Conservation (phyloP, 2,888 invertebrate species). For the Epistrophella euchroma region DNA sequence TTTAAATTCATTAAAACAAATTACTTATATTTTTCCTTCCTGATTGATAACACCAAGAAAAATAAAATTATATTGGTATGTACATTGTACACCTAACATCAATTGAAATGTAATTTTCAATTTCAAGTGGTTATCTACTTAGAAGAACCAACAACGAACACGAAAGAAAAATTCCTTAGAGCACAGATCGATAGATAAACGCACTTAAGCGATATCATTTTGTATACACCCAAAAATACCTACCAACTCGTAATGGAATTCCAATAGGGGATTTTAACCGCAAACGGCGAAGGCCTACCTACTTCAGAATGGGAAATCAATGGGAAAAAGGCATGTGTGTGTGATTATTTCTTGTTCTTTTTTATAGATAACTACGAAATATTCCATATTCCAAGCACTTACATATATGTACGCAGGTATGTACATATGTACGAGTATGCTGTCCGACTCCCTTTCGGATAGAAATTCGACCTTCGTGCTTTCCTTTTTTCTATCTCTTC, state of each 20-base stretch:
- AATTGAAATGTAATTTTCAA: slow-evolving; percentile 68
- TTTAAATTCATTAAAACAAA: slow-evolving; percentile 21
- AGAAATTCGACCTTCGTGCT: slow-evolving; percentile 58
- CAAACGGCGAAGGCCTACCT: slow-evolving; percentile 39
- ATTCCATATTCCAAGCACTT: slow-evolving; percentile 32
- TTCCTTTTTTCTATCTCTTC: slow-evolving; percentile 21
- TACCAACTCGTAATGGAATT: slow-evolving; percentile 60
- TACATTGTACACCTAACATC: background rate
- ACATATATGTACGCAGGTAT: too few relatives aligned
- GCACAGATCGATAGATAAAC: slow-evolving; percentile 45
- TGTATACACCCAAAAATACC: slow-evolving; percentile 35
- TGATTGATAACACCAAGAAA: slow-evolving; percentile 59
- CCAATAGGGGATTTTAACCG: slow-evolving; percentile 45
- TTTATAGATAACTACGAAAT: slow-evolving; percentile 49
- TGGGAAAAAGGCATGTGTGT: background rate
- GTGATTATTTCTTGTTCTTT: background rate
- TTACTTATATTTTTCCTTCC: slow-evolving; percentile 19
- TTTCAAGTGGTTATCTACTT: slow-evolving; percentile 63
- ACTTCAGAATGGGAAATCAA: slow-evolving; percentile 48
- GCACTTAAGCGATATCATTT: slow-evolving; percentile 60
- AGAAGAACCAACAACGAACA: background rate
- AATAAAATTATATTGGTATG: background rate
- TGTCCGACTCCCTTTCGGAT: slow-evolving; percentile 40
- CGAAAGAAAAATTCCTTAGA: slow-evolving; percentile 8
- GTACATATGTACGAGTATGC: too few relatives aligned